phyloP scores from a whole-genome alignment of 2,797 vertebrate genomes.

The Podarcis siculus region DNA sequence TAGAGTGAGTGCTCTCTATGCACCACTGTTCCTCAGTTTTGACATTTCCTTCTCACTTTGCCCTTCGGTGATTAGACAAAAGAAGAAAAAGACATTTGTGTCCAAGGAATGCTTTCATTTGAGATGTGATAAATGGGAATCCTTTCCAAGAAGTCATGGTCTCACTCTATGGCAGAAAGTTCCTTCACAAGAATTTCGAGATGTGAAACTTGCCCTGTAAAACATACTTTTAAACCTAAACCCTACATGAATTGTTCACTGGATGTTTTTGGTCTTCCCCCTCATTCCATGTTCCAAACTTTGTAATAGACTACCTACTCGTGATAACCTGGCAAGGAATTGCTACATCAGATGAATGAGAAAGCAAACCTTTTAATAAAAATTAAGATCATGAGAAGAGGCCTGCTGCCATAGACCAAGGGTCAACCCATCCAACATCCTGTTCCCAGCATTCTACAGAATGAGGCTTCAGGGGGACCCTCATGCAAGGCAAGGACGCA shows the following conservation, averaged over 20 bases:
- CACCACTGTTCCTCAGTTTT: slow-evolving; percentile 84
- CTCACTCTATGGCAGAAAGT: slow-evolving; percentile 84
- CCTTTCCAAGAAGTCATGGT: slow-evolving; percentile 86
- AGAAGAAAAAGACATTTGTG: slow-evolving; percentile 91
- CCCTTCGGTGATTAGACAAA: slow-evolving; percentile 91
- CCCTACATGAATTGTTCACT: slow-evolving; percentile 33
- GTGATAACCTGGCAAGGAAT: not conserved
- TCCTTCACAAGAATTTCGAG: slow-evolving; percentile 85
- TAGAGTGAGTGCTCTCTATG: slow-evolving; percentile 85
- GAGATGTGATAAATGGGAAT: slow-evolving; percentile 94
- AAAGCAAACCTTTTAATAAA: not conserved
- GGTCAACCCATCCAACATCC: not conserved
- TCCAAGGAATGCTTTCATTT: slow-evolving; percentile 92
- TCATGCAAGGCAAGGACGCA: not conserved
- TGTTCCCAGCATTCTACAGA: not conserved
- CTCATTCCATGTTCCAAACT: not conserved
- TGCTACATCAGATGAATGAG: not conserved
- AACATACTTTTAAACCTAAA: slow-evolving; percentile 79
- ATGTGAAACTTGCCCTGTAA: slow-evolving; percentile 81
- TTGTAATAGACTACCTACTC: not conserved
- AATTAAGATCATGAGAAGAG: not conserved
- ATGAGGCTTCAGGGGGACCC: not conserved
- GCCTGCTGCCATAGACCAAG: not conserved
- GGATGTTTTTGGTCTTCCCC: not conserved
- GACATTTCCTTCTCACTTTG: slow-evolving; percentile 90